phyloP scores from a whole-genome alignment of 2,888 invertebrate species.

The Orthosia cruda region DNA sequence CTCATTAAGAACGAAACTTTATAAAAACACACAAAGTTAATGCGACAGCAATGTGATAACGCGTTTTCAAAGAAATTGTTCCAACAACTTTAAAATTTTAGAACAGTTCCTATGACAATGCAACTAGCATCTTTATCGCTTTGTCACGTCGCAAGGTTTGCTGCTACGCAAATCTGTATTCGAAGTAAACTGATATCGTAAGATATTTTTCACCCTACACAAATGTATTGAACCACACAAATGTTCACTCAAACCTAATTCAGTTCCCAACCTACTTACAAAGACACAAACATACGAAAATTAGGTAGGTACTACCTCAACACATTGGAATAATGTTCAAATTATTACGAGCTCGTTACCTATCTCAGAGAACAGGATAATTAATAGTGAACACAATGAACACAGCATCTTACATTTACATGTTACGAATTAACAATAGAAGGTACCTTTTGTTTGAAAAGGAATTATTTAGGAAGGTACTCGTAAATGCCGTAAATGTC shows the following conservation, averaged over 20 bases:
- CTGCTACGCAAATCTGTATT: no score
- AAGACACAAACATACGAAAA: neutral
- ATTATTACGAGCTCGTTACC: constrained; percentile 24
- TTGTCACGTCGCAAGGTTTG: no score
- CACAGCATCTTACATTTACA: constrained; percentile 1
- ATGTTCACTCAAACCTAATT: neutral
- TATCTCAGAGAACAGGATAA: constrained; percentile 17
- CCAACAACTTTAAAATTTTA: no score
- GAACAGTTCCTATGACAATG: no score
- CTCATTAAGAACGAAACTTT: no score
- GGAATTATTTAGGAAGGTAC: constrained; percentile 15
- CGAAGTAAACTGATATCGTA: no score
- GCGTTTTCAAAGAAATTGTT: no score
- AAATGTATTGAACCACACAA: constrained; percentile 9
- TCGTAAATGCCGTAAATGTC: no score
- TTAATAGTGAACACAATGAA: constrained; percentile 32
- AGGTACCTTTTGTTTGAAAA: constrained; percentile 14
- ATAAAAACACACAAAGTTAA: no score
- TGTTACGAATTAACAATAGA: constrained; percentile 24
- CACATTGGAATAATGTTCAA: constrained; percentile 4
- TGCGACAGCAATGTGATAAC: no score
- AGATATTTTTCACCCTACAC: no score
- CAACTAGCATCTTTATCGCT: no score
- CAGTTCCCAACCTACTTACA: neutral
- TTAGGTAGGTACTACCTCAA: neutral